These are phyloP conservation scores for Plebejus argus DNA, from an alignment of 2,888 invertebrate genomes.

Conservation along the genomic window DNA sequence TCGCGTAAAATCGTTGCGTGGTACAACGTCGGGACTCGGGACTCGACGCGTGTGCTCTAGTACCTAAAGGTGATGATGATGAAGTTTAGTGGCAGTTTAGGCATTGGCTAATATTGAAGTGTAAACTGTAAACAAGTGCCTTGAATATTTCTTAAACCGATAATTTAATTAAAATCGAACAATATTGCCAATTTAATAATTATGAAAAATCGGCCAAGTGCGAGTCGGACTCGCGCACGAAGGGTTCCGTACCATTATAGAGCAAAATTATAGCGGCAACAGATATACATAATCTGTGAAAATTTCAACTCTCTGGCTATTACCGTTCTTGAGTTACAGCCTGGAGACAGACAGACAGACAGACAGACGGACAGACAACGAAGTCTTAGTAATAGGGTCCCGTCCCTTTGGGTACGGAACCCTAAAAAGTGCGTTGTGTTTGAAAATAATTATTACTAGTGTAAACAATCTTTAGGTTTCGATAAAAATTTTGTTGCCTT, in stretches of 20 bases:
- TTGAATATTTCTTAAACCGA: background rate
- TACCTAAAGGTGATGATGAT: slow-evolving; percentile 51
- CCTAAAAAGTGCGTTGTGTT: background rate
- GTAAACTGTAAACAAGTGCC: slow-evolving; percentile 14
- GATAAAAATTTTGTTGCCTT: background rate
- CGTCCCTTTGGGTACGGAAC: too few relatives aligned
- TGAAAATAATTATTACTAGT: background rate
- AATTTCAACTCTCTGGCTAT: too few relatives aligned
- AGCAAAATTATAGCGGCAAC: too few relatives aligned
- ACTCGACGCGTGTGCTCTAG: slow-evolving; percentile 62
- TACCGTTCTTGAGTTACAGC: too few relatives aligned
- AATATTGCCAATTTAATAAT: too few relatives aligned
- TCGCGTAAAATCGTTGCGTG: slow-evolving; percentile 54
- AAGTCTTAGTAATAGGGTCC: too few relatives aligned
- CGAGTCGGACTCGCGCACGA: too few relatives aligned
- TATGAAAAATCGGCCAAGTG: too few relatives aligned
- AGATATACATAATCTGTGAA: too few relatives aligned
- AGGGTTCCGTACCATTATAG: too few relatives aligned
- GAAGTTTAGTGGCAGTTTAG: background rate
- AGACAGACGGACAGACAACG: too few relatives aligned
- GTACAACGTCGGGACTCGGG: slow-evolving; percentile 70
- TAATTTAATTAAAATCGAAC: background rate
- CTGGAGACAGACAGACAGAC: too few relatives aligned
- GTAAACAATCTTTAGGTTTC: background rate
- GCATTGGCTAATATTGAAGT: background rate